phyloP scores from a whole-genome alignment of 2,113 vertebrate species.

The Climacteris rufus region DNA sequence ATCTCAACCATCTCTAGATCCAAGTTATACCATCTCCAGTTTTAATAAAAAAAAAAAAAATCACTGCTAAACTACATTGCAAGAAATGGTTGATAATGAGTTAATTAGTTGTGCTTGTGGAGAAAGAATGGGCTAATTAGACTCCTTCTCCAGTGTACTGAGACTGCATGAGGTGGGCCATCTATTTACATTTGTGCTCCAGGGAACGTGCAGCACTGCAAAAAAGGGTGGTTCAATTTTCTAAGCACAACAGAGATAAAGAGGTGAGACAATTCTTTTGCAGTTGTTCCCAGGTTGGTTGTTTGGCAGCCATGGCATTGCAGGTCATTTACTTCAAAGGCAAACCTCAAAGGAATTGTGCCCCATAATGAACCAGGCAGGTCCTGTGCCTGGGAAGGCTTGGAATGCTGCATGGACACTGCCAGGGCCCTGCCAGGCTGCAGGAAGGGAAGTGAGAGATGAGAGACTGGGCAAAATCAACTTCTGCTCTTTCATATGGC shows the following conservation, averaged over 20 bases:
- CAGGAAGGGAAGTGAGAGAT: not conserved
- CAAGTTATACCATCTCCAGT: not conserved
- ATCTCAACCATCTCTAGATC: too few species aligned
- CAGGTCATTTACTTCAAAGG: not conserved
- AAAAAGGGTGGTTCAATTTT: not conserved
- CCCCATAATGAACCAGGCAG: not conserved
- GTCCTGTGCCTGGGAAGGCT: not conserved
- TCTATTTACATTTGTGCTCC: not conserved
- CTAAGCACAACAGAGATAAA: not conserved
- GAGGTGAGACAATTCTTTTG: not conserved
- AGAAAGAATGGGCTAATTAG: not conserved
- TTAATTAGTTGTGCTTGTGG: not conserved
- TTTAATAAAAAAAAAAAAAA: not conserved
- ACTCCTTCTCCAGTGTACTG: not conserved
- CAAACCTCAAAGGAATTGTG: not conserved
- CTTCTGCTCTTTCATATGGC: not conserved
- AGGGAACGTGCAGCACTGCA: not conserved
- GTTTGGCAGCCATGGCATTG: not conserved
- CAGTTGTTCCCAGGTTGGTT: not conserved
- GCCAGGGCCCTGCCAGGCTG: not conserved
- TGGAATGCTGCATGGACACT: not conserved
- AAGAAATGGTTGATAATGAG: not conserved
- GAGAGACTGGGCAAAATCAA: not conserved
- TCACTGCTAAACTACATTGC: not conserved
- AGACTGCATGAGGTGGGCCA: not conserved